A percentile compares a stretch with the other conserved stretches of the same genome.
These are phyloP conservation scores for Zaprionus ghesquierei DNA, from an alignment of 1,140 invertebrate genomes.

Conservation along the genomic window DNA sequence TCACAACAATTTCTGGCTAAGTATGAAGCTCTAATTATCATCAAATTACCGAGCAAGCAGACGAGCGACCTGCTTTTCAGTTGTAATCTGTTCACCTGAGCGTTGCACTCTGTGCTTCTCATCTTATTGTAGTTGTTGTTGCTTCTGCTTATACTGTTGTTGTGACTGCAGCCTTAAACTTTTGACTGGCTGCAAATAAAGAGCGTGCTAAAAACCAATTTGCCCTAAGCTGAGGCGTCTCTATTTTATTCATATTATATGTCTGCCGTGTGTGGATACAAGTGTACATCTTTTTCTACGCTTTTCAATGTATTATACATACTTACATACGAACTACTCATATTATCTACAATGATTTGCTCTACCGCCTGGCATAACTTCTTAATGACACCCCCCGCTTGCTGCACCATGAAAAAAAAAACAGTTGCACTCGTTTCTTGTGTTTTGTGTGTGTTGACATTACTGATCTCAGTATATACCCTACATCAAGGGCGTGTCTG, in stretches of 20 bases:
- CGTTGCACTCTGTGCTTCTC: constrained; percentile 40
- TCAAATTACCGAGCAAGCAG: constrained; percentile 18
- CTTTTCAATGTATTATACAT: constrained; percentile 9
- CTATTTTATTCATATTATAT: neutral
- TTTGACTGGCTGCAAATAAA: constrained; percentile 51
- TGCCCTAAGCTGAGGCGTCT: constrained; percentile 21
- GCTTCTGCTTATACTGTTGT: constrained; percentile 19
- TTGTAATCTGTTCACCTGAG: constrained; percentile 55
- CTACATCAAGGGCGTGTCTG: neutral
- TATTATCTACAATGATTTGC: constrained; percentile 14
- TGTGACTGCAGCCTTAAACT: constrained; percentile 43
- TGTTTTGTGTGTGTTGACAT: constrained; percentile 49
- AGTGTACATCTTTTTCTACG: neutral
- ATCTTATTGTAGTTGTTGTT: neutral
- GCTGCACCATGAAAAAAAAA: too few relatives aligned
- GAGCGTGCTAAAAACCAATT: constrained; percentile 69
- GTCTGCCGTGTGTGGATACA: neutral
- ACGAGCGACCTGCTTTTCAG: constrained; percentile 58
- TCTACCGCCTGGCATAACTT: constrained; percentile 16
- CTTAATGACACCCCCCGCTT: constrained; percentile 2
- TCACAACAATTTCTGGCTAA: constrained; percentile 19
- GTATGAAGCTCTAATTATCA: constrained; percentile 31
- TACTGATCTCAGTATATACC: constrained; percentile 52
- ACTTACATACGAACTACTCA: neutral
- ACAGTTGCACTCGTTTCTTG: constrained; percentile 12